Percentiles rank a stretch among this genome's conserved stretches.
phyloP scores from a whole-genome alignment of 2,888 invertebrate species.

The Pseudococcus longispinus region DNA sequence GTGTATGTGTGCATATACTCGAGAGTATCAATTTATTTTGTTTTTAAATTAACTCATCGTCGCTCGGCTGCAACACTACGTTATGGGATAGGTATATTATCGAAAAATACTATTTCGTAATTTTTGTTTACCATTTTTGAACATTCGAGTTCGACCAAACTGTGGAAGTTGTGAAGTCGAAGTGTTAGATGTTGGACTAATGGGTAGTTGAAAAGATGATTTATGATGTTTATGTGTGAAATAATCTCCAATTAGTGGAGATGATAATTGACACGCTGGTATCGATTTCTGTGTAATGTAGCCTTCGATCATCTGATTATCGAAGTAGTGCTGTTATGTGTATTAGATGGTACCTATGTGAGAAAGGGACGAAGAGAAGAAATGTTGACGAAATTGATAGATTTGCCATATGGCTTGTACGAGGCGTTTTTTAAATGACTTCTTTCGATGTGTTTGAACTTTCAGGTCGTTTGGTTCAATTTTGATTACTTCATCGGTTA shows the following conservation, averaged over 20 bases:
- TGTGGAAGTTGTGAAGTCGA: background rate
- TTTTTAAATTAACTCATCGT: slow-evolving; percentile 12
- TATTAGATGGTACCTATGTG: background rate
- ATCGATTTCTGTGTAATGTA: background rate
- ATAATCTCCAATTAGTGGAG: background rate
- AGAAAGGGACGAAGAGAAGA: background rate
- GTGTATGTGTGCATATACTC: too few species aligned
- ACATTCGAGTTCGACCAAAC: background rate
- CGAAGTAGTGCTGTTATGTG: too few species aligned
- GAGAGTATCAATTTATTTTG: slow-evolving; percentile 32
- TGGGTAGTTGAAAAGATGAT: background rate
- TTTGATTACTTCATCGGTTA: background rate
- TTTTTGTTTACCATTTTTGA: background rate
- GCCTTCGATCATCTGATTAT: background rate
- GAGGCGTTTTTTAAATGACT: background rate
- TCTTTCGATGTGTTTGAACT: background rate
- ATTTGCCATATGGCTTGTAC: background rate
- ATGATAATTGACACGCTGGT: background rate
- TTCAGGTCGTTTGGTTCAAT: background rate
- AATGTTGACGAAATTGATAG: background rate
- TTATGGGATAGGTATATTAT: background rate
- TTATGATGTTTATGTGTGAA: background rate
- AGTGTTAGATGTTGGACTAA: background rate
- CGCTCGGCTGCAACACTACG: background rate
- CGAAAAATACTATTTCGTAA: slow-evolving; percentile 6